phyloP scores from a whole-genome alignment of 2,113 vertebrate genomes.

The Petrocephalus zakoni region DNA sequence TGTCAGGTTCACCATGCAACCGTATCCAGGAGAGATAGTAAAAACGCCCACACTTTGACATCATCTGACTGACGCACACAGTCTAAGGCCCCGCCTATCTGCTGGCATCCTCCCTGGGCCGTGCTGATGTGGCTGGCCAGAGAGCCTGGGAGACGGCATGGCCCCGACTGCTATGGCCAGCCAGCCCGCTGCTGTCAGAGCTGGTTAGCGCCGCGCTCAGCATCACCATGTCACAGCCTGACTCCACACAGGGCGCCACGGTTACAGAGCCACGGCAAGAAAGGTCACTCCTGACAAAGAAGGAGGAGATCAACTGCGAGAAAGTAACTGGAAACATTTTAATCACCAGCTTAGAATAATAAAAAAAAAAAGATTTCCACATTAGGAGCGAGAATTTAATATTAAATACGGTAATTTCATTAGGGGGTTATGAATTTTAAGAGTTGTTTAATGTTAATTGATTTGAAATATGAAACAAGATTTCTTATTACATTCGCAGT shows the following conservation, averaged over 20 bases:
- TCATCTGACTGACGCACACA: constrained; percentile 54
- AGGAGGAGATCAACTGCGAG: neutral
- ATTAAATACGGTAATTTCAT: neutral
- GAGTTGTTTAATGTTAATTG: constrained; percentile 3
- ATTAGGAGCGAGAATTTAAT: neutral
- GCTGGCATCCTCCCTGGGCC: constrained; percentile 21
- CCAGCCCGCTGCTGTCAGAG: neutral
- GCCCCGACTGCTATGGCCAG: neutral
- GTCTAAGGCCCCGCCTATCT: constrained; percentile 40
- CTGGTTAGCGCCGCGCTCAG: neutral
- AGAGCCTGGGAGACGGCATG: neutral
- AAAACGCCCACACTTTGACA: constrained; percentile 65
- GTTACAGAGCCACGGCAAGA: neutral
- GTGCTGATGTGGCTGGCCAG: neutral
- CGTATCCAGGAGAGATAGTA: constrained; percentile 16
- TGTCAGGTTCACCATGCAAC: constrained; percentile 62
- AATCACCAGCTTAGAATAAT: neutral
- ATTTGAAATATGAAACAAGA: neutral
- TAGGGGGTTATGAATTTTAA: constrained; percentile 4
- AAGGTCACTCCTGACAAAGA: neutral
- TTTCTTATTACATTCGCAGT: neutral
- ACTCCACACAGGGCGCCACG: neutral
- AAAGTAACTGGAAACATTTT: neutral
- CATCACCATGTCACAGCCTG: neutral
- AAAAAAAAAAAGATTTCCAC: neutral